Conservation (phyloP, 2,113 vertebrate genomes). For the Pycnonotus jocosus region DNA sequence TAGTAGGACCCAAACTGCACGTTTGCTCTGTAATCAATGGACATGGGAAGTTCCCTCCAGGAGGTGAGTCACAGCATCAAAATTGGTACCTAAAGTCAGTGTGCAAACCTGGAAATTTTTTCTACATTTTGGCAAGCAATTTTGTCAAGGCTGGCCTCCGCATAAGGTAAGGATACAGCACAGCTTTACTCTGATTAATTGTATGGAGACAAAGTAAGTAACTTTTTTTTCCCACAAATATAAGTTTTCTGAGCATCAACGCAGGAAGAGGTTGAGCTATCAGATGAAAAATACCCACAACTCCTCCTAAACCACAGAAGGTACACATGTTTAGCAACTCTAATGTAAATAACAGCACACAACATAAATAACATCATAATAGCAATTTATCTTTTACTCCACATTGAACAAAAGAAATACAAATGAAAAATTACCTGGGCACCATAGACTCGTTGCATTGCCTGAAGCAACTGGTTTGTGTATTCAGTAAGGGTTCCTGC, state of each 20-base stretch:
- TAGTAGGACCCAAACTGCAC: neutral
- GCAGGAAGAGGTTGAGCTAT: neutral
- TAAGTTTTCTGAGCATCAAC: neutral
- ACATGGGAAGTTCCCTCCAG: neutral
- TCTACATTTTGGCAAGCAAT: neutral
- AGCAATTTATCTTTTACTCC: neutral
- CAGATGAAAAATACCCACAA: neutral
- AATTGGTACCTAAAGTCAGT: neutral
- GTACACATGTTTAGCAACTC: neutral
- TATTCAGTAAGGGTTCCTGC: conserved; percentile 94
- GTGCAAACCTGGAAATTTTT: neutral
- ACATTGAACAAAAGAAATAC: neutral
- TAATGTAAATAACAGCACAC: neutral
- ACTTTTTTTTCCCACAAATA: neutral
- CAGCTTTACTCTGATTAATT: neutral
- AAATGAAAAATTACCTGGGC: conserved; percentile 83
- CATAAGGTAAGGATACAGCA: neutral
- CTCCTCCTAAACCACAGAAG: neutral
- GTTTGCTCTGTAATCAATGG: neutral
- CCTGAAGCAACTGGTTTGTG: conserved; percentile 93
- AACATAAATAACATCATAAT: neutral
- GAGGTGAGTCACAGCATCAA: neutral
- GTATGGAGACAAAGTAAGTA: neutral
- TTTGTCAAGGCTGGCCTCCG: neutral
- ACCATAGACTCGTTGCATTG: conserved; percentile 94